These are phyloP conservation scores for Trichonephila inaurata DNA, from an alignment of 1,140 invertebrate species.

Conservation along the genomic window DNA sequence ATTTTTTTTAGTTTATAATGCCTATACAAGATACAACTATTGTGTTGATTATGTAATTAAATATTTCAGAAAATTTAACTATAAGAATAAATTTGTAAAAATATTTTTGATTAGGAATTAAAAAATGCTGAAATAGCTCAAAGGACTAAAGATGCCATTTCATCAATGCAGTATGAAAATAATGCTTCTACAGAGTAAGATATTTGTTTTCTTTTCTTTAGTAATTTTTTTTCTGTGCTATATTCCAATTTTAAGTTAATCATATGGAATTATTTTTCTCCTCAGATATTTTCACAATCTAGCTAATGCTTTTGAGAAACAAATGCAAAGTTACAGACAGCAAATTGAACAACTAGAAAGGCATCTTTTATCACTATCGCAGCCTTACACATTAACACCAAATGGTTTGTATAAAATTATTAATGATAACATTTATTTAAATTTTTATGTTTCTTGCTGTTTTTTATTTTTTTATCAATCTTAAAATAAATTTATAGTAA, in stretches of 20 bases:
- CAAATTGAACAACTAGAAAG: slow-evolving; percentile 89
- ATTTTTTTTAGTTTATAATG: not conserved
- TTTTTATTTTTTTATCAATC: too few species aligned
- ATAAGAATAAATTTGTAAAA: too few species aligned
- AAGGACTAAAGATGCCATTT: slow-evolving; percentile 88
- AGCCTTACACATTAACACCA: slow-evolving; percentile 85
- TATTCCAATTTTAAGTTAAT: not conserved
- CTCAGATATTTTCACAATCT: slow-evolving; percentile 85
- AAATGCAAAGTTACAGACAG: slow-evolving; percentile 85
- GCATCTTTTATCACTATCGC: slow-evolving; percentile 86
- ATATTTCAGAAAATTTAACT: too few species aligned
- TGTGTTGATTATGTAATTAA: too few species aligned
- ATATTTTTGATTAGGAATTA: slow-evolving; percentile 82
- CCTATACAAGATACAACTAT: too few species aligned
- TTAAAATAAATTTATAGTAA: too few species aligned
- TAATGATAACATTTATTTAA: not conserved
- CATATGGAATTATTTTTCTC: not conserved
- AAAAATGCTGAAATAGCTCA: slow-evolving; percentile 90
- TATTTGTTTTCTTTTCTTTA: slow-evolving; percentile 12
- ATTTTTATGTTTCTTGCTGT: too few species aligned
- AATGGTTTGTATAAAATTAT: slow-evolving; percentile 83
- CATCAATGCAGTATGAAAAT: slow-evolving; percentile 89
- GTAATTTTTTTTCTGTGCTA: not conserved
- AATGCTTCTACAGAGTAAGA: slow-evolving; percentile 85
- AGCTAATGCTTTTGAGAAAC: slow-evolving; percentile 87